A percentile compares a stretch with the other conserved stretches of the same genome.
phyloP scores from a whole-genome alignment of 2,113 vertebrate species.

The Lonchura striata region DNA sequence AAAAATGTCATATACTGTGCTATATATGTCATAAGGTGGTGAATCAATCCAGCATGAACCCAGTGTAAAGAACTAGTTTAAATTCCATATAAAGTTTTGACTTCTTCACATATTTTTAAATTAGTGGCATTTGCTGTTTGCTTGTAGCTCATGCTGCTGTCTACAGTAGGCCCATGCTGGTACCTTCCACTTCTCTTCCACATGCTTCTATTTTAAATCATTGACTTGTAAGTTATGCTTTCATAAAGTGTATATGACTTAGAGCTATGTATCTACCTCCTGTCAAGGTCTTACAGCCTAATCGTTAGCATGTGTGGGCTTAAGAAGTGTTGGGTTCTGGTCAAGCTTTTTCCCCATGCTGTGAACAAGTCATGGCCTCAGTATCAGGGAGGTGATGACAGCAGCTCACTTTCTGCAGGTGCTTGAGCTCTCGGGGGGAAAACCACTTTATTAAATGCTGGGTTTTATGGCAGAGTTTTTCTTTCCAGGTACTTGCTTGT shows the following conservation, averaged over 20 bases:
- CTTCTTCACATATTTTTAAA: neutral
- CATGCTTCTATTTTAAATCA: neutral
- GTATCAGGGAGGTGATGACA: conserved; percentile 26
- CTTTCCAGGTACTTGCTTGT: neutral
- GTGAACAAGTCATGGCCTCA: rapidly evolving
- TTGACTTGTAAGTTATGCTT: neutral
- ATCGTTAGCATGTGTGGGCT: neutral
- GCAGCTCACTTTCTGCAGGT: conserved; percentile 6
- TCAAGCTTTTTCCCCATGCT: neutral
- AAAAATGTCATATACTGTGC: neutral
- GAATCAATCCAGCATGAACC: neutral
- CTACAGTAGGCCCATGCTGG: neutral
- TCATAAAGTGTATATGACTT: neutral
- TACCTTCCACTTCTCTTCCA: neutral
- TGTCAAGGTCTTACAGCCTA: neutral
- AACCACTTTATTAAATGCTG: neutral
- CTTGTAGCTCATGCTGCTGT: neutral
- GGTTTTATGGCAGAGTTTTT: neutral
- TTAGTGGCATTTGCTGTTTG: neutral
- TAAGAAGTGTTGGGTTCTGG: neutral
- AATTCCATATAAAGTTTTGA: neutral
- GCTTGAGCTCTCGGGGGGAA: neutral
- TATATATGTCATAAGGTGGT: neutral
- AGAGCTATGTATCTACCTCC: neutral
- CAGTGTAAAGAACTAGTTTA: neutral